Percentiles rank a stretch among this genome's conserved stretches.
These are phyloP conservation scores for Naja naja DNA, from an alignment of 2,113 vertebrate species.

Conservation along the genomic window DNA sequence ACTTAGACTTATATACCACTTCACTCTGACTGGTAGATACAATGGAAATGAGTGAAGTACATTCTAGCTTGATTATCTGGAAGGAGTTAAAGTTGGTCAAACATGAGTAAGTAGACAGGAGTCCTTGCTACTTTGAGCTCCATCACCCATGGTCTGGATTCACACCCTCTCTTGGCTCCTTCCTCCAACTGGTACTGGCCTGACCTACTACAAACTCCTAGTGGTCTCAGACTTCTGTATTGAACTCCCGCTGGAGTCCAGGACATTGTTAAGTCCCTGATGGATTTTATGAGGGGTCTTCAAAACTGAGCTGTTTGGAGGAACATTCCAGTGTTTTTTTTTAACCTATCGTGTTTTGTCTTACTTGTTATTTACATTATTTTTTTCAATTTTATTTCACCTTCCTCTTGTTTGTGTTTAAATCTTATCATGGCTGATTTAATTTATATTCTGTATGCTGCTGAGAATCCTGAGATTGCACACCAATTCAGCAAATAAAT, in stretches of 20 bases:
- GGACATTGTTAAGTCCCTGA: neutral
- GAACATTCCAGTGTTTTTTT: neutral
- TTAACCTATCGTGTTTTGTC: neutral
- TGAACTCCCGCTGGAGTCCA: too few relatives aligned
- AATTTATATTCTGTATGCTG: neutral
- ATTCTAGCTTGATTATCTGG: neutral
- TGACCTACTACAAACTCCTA: neutral
- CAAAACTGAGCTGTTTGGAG: neutral
- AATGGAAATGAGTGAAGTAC: neutral
- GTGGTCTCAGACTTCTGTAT: neutral
- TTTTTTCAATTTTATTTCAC: neutral
- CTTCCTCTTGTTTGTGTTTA: neutral
- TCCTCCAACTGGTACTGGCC: neutral
- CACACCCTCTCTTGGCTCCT: neutral
- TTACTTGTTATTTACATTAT: neutral
- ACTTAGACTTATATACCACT: too few relatives aligned
- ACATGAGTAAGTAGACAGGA: neutral
- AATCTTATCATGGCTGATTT: neutral
- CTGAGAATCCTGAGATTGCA: neutral
- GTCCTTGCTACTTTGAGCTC: neutral
- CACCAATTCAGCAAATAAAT: neutral
- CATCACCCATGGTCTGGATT: neutral
- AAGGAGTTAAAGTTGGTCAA: neutral
- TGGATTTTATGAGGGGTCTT: neutral
- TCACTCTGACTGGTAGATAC: neutral